Evolutionary conservation across 2,797 vertebrate species (phyloP).

Genomic region (Mus minutoides): DNA sequence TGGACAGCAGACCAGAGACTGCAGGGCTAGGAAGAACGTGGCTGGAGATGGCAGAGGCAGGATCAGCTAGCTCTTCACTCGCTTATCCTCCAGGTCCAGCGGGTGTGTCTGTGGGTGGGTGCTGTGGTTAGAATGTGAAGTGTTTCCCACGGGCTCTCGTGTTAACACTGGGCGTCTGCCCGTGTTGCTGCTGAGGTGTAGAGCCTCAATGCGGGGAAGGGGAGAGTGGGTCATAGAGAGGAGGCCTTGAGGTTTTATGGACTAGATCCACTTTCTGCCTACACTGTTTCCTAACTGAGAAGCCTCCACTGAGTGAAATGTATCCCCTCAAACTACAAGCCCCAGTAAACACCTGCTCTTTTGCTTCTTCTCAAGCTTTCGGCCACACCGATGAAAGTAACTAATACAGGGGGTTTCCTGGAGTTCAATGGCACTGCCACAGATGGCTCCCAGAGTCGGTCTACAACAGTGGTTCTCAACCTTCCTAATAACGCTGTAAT

Average conservation of each 20-base stretch:
- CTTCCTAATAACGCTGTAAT: background rate
- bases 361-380: background rate
- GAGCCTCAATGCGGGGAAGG: background rate
- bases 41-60: background rate
- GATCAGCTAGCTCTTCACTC: background rate
- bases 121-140: no score
- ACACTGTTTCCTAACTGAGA: background rate
- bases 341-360: background rate
- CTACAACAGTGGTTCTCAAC: background rate
- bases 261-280: background rate
- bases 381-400: background rate
- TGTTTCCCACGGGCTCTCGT: no score
- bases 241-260: background rate
- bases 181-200: background rate
- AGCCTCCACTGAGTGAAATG: no score
- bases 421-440: background rate
- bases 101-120: background rate
- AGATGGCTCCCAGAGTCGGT: accelerated
- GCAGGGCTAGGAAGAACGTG: background rate
- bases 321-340: background rate
- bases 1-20: background rate
- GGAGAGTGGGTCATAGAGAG: no score
- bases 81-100: background rate
- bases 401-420: background rate
- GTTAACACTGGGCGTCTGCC: no score